Evolutionary conservation across 2,888 invertebrate species (phyloP).

Genomic region (Tipula unca): DNA sequence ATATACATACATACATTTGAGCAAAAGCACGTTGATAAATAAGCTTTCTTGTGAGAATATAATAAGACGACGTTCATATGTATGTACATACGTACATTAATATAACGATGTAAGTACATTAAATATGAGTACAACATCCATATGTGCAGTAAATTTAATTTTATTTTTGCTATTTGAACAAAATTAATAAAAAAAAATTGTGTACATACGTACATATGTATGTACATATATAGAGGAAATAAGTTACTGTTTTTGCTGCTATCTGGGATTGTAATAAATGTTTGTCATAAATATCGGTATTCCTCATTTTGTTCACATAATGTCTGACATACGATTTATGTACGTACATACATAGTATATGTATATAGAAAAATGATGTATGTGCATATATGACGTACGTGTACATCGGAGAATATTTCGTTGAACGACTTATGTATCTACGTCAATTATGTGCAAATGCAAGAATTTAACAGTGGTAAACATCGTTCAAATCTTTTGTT

Average conservation of each 20-base stretch:
- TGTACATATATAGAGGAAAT: not conserved
- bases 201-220: too few relatives aligned
- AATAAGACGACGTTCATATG: not conserved
- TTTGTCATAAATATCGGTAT: not conserved
- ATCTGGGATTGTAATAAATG: not conserved
- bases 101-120: not conserved
- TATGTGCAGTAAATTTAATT: not conserved
- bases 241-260: not conserved
- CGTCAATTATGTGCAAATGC: not conserved
- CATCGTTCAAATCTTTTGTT: too few relatives aligned
- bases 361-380: too few relatives aligned
- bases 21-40: not conserved
- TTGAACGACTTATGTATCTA: not conserved
- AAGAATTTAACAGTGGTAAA: too few relatives aligned
- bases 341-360: not conserved
- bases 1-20: too few relatives aligned
- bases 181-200: constrained; percentile 1
- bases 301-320: not conserved
- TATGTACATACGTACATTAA: not conserved
- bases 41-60: not conserved
- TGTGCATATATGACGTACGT: not conserved
- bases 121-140: not conserved
- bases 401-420: not conserved
- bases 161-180: not conserved
- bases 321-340: not conserved